Evolutionary conservation across 2,113 vertebrate genomes (phyloP).

Genomic region (Cygnus buccinator): DNA sequence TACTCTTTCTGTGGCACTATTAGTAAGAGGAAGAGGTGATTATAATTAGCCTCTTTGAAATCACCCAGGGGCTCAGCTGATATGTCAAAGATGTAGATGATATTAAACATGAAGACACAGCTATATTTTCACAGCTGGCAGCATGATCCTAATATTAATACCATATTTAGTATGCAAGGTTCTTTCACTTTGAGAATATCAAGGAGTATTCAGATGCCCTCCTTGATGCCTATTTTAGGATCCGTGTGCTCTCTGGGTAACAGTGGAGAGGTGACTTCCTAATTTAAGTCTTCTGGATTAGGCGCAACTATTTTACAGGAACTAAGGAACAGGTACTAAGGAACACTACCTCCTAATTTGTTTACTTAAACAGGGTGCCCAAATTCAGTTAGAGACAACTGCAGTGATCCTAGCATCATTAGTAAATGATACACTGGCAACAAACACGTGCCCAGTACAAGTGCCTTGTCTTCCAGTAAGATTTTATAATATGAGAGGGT

Average conservation of each 20-base stretch:
- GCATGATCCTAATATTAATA: not conserved
- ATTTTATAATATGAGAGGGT: not conserved
- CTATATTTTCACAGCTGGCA: not conserved
- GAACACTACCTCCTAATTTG: not conserved
- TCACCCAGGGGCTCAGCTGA: not conserved
- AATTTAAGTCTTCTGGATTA: not conserved
- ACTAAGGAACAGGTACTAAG: not conserved
- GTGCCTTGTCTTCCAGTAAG: not conserved
- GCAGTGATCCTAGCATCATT: not conserved
- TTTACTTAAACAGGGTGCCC: not conserved
- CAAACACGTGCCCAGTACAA: not conserved
- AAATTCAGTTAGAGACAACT: not conserved
- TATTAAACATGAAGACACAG: not conserved
- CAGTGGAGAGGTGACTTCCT: not conserved
- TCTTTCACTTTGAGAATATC: not conserved
- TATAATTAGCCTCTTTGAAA: conserved; percentile 14
- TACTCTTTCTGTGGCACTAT: conserved; percentile 7
- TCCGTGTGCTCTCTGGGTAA: not conserved
- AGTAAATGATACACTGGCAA: not conserved
- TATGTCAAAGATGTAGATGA: not conserved
- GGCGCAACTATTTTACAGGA: not conserved
- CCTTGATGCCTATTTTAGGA: not conserved
- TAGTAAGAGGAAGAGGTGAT: conserved; percentile 5
- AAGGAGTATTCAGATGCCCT: not conserved
- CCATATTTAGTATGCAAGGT: not conserved